Base-by-base conservation (phyloP, 2,113 vertebrate species). In the Plotosus lineatus region DNA sequence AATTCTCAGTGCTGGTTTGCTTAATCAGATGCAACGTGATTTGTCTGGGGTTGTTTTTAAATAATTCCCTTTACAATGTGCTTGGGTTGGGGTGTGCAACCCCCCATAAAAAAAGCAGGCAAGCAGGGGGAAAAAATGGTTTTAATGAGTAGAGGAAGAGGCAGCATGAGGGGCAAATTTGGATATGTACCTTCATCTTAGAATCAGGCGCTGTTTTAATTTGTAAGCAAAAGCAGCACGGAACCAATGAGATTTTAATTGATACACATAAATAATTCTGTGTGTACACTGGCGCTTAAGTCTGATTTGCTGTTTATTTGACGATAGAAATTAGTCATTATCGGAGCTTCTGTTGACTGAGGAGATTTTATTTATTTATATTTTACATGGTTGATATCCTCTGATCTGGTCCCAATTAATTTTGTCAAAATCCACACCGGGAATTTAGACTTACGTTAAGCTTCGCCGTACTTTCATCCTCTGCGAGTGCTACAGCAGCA, bases 231-330 rank as follows among this genome's bases (percentile, higher is more conserved):
- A 94, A 94, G 93, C 94, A 95, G 93, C 91, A 93, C 89, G 90
- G 89, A 93, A 94, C 94, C 94, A 92, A 94, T 93, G 90, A 95
- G 94, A 95, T 96, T 96, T 95, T 93, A 94, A 94, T 95, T 95
- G 93, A 95, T 95, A 94, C 93, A 91, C 94, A 94, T 95, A 95
- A 97, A 96, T 95, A 95, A 96, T 96, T 95, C 94, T 94, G 93
- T 95, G 92, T 93, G 92, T 94, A 95, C 90, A 92, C 93, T 94
- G 92, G 82, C 90, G 93, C 92, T 95, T 92, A 92, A 93, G 91
- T 90, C 90, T 88, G 91, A 94, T 94, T 94, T 91, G 89, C 90
- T 95, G 89, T 95, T 95, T 80, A 95, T 92, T 92, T 89, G 90
- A 92, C 88, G 92, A 91, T 84, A 92, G 91, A 93, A 94, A 94